phyloP scores from a whole-genome alignment of 2,113 vertebrate species.

The Turnix velox region DNA sequence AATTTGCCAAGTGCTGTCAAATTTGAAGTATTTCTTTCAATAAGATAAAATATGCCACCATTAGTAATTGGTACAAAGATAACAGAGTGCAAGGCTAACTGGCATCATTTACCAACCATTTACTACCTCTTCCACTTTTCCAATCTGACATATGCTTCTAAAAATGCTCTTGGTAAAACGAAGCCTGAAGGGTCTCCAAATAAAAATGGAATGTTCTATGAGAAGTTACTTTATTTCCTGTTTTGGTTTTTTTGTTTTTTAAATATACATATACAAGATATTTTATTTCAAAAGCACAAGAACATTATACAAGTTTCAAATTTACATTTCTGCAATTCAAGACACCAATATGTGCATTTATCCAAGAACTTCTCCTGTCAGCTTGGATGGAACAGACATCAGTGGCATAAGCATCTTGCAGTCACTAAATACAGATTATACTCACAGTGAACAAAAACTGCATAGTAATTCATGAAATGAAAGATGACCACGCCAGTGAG shows the following conservation, averaged over 20 bases:
- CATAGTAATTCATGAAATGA: slow-evolving; percentile 76
- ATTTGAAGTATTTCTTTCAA: neutral
- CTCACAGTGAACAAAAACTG: slow-evolving; percentile 79
- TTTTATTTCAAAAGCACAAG: slow-evolving; percentile 80
- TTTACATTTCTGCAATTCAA: slow-evolving; percentile 80
- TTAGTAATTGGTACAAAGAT: neutral
- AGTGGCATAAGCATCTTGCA: slow-evolving; percentile 70
- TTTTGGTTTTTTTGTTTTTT: too few species aligned
- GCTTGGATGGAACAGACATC: slow-evolving; percentile 71
- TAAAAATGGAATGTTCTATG: slow-evolving; percentile 48
- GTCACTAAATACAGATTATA: slow-evolving; percentile 72
- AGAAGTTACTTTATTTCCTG: slow-evolving; percentile 70
- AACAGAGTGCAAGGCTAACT: neutral
- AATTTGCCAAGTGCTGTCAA: too few species aligned
- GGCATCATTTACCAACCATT: neutral
- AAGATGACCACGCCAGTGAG: slow-evolving; percentile 47
- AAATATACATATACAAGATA: slow-evolving; percentile 81
- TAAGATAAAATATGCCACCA: neutral
- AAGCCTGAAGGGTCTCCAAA: slow-evolving; percentile 6
- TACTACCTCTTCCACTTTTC: neutral
- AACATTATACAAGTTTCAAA: slow-evolving; percentile 81
- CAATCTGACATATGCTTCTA: neutral
- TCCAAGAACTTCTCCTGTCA: slow-evolving; percentile 69
- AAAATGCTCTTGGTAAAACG: neutral
- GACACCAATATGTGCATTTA: slow-evolving; percentile 77